phyloP scores from a whole-genome alignment of 2,113 vertebrate genomes.

The Paradisaea rubra region DNA sequence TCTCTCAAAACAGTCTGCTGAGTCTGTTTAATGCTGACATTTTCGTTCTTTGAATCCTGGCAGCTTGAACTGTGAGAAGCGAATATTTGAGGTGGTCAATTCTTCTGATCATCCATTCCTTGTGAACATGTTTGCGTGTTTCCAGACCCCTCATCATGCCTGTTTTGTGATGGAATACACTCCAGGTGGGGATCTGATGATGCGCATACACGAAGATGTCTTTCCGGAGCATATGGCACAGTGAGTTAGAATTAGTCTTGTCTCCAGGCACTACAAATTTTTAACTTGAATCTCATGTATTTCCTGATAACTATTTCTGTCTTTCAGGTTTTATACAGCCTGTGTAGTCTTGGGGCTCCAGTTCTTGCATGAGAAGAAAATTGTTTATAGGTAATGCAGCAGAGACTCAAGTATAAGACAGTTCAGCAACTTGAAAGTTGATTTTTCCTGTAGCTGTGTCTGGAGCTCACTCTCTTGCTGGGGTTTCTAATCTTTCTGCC shows the following conservation, averaged over 20 bases:
- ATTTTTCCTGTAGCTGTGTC: not conserved
- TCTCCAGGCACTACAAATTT: not conserved
- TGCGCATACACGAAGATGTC: constrained; percentile 87
- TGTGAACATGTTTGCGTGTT: constrained; percentile 90
- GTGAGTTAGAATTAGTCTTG: constrained; percentile 64
- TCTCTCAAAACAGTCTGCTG: not conserved
- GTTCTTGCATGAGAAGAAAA: constrained; percentile 91
- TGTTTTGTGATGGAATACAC: constrained; percentile 96
- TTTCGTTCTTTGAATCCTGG: not conserved
- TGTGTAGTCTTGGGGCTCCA: constrained; percentile 92
- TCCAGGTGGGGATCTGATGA: constrained; percentile 95
- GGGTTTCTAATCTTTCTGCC: not conserved
- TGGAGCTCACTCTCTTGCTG: not conserved
- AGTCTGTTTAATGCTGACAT: not conserved
- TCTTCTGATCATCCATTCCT: constrained; percentile 86
- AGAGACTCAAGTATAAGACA: not conserved
- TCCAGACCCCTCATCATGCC: constrained; percentile 89
- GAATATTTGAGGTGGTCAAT: constrained; percentile 92
- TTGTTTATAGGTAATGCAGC: constrained; percentile 86
- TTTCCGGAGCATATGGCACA: constrained; percentile 82
- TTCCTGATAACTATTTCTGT: not conserved
- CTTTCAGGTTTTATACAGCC: constrained; percentile 87
- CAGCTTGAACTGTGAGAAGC: constrained; percentile 94
- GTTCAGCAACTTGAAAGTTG: not conserved
- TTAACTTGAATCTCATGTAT: not conserved